Conservation (phyloP, 2,797 vertebrate genomes). For the Lycodopsis pacificus region DNA sequence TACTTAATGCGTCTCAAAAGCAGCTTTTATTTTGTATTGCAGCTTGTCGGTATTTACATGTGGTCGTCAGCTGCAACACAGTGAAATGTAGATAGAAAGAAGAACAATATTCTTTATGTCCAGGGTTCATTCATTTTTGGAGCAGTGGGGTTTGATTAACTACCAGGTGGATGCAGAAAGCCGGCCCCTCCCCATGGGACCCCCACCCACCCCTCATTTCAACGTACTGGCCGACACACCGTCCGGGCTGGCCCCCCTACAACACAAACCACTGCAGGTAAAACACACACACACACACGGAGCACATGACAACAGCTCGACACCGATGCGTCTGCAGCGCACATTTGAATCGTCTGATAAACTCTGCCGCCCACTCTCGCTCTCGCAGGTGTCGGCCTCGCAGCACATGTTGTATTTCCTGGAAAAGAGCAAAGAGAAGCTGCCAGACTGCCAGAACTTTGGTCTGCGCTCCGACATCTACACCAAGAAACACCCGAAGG, state of each 20-base stretch:
- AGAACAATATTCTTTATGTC: conserved; percentile 23
- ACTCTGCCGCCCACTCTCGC: not conserved
- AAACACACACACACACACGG: not conserved
- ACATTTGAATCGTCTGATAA: not conserved
- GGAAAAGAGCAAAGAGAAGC: conserved; percentile 94
- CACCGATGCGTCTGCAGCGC: not conserved
- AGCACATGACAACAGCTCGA: not conserved
- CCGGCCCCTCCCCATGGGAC: conserved; percentile 95
- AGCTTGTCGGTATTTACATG: conserved; percentile 12
- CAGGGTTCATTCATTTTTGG: conserved; percentile 95
- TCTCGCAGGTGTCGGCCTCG: conserved; percentile 90
- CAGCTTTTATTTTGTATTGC: conserved; percentile 7
- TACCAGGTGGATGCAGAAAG: conserved; percentile 98
- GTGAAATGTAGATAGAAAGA: not conserved
- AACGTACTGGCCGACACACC: conserved; percentile 94
- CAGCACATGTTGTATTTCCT: conserved; percentile 98
- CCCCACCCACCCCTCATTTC: conserved; percentile 96
- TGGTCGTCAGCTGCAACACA: not conserved
- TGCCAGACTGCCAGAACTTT: conserved; percentile 94
- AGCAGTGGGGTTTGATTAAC: conserved; percentile 99
- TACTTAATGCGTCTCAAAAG: not conserved
- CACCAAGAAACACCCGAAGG: conserved; percentile 93
- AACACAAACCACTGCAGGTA: conserved; percentile 95
- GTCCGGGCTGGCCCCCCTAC: conserved; percentile 92
- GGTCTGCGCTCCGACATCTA: conserved; percentile 95